phyloP scores from a whole-genome alignment of 1,140 invertebrate genomes.

The Hesperophylax magnus region DNA sequence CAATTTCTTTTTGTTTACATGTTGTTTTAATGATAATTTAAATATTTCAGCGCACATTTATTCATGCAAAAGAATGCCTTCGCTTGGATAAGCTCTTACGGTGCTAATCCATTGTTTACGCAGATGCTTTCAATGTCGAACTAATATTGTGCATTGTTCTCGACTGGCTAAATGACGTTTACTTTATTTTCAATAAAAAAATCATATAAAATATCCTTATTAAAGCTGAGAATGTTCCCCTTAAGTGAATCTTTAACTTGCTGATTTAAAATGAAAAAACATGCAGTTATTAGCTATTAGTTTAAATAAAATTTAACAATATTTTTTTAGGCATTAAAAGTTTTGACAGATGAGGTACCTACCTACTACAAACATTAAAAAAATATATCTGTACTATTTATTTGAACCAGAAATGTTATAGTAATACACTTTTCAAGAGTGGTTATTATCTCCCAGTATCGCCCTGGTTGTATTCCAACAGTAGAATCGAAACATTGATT shows the following conservation, averaged over 20 bases:
- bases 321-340: background rate
- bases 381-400: background rate
- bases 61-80: background rate
- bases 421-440: background rate
- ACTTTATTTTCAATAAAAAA: background rate
- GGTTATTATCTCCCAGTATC: background rate
- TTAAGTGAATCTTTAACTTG: background rate
- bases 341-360: background rate
- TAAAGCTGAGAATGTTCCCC: background rate
- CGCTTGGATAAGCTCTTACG: background rate
- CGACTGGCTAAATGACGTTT: background rate
- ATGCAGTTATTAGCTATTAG: background rate
- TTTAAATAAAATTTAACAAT: background rate
- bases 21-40: background rate
- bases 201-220: background rate
- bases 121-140: slow-evolving; percentile 14
- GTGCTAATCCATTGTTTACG: slow-evolving; percentile 3
- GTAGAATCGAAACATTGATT: too few relatives aligned
- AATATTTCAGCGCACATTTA: slow-evolving; percentile 16
- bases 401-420: background rate
- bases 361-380: background rate
- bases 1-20: slow-evolving; percentile 29
- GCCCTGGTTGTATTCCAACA: too few relatives aligned
- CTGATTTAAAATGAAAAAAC: background rate
- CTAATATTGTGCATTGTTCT: slow-evolving; percentile 2